Evolutionary conservation across 2,888 invertebrate genomes (phyloP).

Genomic region (Tenodera sinensis): DNA sequence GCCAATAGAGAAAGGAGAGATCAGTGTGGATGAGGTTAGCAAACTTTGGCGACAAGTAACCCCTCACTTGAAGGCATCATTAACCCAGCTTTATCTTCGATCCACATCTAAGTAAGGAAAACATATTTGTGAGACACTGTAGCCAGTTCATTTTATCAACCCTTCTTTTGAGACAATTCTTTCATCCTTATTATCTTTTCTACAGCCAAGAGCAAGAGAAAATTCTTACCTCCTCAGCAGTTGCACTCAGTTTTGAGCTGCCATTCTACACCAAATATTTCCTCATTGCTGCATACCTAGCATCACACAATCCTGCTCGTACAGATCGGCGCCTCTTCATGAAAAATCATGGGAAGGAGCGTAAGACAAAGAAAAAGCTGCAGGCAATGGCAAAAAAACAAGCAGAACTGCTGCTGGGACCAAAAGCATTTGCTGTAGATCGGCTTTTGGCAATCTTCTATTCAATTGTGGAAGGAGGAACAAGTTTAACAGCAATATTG

Average conservation of each 20-base stretch:
- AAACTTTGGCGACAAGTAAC: slow-evolving; percentile 78
- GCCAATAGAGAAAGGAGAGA: slow-evolving; percentile 66
- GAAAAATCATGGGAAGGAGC: slow-evolving; percentile 69
- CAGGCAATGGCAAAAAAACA: slow-evolving; percentile 44
- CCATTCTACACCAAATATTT: slow-evolving; percentile 89
- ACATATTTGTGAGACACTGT: not conserved
- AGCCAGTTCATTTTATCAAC: not conserved
- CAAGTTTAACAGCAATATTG: slow-evolving; percentile 82
- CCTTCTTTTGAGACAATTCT: too few relatives aligned
- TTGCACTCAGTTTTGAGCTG: slow-evolving; percentile 56
- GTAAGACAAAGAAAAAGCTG: slow-evolving; percentile 30
- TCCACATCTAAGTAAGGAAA: slow-evolving; percentile 33
- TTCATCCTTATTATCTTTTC: not conserved
- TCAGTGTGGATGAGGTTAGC: slow-evolving; percentile 48
- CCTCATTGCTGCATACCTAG: slow-evolving; percentile 85
- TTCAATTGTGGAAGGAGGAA: slow-evolving; percentile 79
- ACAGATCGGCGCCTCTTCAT: slow-evolving; percentile 84
- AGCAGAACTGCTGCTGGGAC: slow-evolving; percentile 68
- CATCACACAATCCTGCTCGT: slow-evolving; percentile 87
- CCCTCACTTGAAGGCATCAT: slow-evolving; percentile 67
- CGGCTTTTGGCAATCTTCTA: slow-evolving; percentile 85
- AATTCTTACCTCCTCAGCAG: not conserved
- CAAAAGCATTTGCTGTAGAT: slow-evolving; percentile 77
- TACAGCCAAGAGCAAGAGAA: not conserved
- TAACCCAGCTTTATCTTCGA: slow-evolving; percentile 74